phyloP scores from a whole-genome alignment of 1,140 invertebrate species.

The Nasonia vitripennis region DNA sequence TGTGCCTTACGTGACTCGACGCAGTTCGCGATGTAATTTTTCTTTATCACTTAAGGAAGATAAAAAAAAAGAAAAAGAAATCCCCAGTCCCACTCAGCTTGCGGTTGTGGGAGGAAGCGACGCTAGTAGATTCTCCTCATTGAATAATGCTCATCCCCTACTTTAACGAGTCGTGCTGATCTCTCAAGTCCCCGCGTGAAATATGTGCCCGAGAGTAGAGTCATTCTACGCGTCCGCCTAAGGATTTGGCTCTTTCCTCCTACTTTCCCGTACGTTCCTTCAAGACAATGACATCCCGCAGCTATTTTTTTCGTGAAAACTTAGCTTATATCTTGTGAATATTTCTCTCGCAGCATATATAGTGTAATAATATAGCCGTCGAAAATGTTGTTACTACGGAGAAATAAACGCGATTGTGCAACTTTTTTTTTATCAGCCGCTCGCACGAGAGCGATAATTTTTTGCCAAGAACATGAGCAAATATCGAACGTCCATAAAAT shows the following conservation, averaged over 20 bases:
- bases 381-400: too few relatives aligned
- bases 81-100: not conserved
- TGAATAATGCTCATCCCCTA: slow-evolving; percentile 37
- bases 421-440: too few relatives aligned
- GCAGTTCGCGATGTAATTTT: not conserved
- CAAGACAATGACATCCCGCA: not conserved
- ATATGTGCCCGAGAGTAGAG: not conserved
- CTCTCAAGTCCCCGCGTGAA: slow-evolving; percentile 2
- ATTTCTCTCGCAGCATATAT: too few relatives aligned
- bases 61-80: slow-evolving; percentile 1
- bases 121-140: not conserved
- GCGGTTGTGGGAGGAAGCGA: not conserved
- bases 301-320: not conserved
- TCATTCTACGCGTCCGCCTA: not conserved
- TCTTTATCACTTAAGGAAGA: slow-evolving; percentile 29
- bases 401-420: too few relatives aligned
- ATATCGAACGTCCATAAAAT: too few relatives aligned
- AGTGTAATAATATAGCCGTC: too few relatives aligned
- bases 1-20: not conserved
- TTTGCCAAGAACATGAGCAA: too few relatives aligned
- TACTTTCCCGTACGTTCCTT: not conserved
- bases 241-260: not conserved
- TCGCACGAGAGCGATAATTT: too few relatives aligned
- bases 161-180: not conserved
- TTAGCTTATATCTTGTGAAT: not conserved